Evolutionary conservation across 2,888 invertebrate genomes (phyloP).

Genomic region (Dryobota labecula): DNA sequence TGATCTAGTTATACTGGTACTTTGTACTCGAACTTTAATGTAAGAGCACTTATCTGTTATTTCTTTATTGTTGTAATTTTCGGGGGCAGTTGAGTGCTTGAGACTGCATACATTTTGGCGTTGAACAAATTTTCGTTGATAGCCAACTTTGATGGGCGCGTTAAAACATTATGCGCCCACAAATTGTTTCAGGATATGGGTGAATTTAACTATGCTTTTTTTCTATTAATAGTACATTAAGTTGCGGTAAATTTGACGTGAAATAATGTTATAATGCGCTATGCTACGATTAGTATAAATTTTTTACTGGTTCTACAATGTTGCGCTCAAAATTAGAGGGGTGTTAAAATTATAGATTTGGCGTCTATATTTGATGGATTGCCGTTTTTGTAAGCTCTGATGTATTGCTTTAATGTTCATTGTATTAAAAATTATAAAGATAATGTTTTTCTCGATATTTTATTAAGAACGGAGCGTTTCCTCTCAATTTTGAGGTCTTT

Average conservation of each 20-base stretch:
- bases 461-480: neutral
- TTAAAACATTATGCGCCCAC: constrained; percentile 47
- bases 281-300: neutral
- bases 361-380: neutral
- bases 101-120: constrained; percentile 71
- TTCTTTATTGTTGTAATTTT: constrained; percentile 81
- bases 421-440: neutral
- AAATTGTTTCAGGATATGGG: constrained; percentile 37
- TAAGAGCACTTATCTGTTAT: constrained; percentile 76
- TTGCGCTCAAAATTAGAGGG: constrained; percentile 37
- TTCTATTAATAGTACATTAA: constrained; percentile 29
- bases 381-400: neutral
- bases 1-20: constrained; percentile 53
- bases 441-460: neutral
- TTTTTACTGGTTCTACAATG: constrained; percentile 41
- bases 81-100: constrained; percentile 76
- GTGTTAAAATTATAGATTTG: constrained; percentile 24
- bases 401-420: neutral
- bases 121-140: constrained; percentile 62
- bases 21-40: constrained; percentile 65
- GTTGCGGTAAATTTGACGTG: neutral
- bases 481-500: neutral
- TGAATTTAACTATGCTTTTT: constrained; percentile 15
- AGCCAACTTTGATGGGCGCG: constrained; percentile 54
- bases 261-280: neutral